These are phyloP conservation scores for Trachelus tabidus DNA, from an alignment of 2,888 invertebrate species.

Conservation along the genomic window DNA sequence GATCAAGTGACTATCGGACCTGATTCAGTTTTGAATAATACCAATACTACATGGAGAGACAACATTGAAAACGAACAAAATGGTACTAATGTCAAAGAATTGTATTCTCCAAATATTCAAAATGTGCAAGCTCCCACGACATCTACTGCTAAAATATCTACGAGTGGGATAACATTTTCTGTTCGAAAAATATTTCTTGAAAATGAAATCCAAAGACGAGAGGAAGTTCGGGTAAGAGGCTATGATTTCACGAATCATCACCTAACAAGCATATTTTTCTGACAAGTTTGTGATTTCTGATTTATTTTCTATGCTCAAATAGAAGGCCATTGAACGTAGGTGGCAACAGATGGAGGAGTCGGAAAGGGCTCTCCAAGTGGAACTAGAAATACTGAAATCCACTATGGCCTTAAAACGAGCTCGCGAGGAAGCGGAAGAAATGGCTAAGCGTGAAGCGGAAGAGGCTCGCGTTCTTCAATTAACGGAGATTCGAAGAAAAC, in stretches of 20 bases:
- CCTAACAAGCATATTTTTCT: neutral
- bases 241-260: neutral
- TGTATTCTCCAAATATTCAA: constrained; percentile 61
- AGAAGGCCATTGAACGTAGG: constrained; percentile 58
- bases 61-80: constrained; percentile 48
- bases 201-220: constrained; percentile 53
- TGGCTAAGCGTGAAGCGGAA: constrained; percentile 70
- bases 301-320: neutral
- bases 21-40: constrained; percentile 50
- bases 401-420: constrained; percentile 47
- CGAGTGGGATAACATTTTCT: constrained; percentile 48
- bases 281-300: neutral
- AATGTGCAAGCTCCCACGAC: constrained; percentile 49
- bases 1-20: constrained; percentile 71
- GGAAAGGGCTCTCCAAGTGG: constrained; percentile 52
- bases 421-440: constrained; percentile 59
- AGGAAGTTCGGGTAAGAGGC: constrained; percentile 50
- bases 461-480: constrained; percentile 69
- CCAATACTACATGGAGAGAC: constrained; percentile 26
- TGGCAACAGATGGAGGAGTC: constrained; percentile 59
- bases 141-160: constrained; percentile 47
- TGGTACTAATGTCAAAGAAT: constrained; percentile 54
- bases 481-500: constrained; percentile 67
- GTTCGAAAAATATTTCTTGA: constrained; percentile 56
- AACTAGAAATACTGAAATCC: constrained; percentile 48